These are phyloP conservation scores for fruit fly (Drosophila melanogaster) DNA, from an alignment of 1,140 invertebrate species.

Conservation along the genomic window Release_6_plus_ISO1_MT NT_033777.3:30502501-30503000, in stretches of 20 bases:
- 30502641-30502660: slow-evolving; percentile 60
- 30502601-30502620: slow-evolving; percentile 8
- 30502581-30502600: slow-evolving; percentile 15
- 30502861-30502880: slow-evolving; percentile 56
- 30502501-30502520: slow-evolving; percentile 57
- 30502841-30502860: slow-evolving; percentile 24
- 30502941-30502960: slow-evolving; percentile 63
- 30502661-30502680: slow-evolving; percentile 33
- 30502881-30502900: slow-evolving; percentile 72
- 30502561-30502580: not conserved
- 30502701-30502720: slow-evolving; percentile 35
- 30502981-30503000: slow-evolving; percentile 56
- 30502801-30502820: slow-evolving; percentile 65
- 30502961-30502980: slow-evolving; percentile 66
- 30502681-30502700: slow-evolving; percentile 33
- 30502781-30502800: slow-evolving; percentile 82
- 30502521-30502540: slow-evolving; percentile 53
- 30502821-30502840: slow-evolving; percentile 48
- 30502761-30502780: slow-evolving; percentile 63
- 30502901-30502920: slow-evolving; percentile 57
- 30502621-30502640: slow-evolving; percentile 72
- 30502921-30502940: slow-evolving; percentile 71
- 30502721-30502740: slow-evolving; percentile 68
- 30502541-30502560: slow-evolving; percentile 55
- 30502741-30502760: slow-evolving; percentile 73